Percentiles rank a stretch among this genome's conserved stretches.
Conservation (phyloP, 1,140 invertebrate species). For the Spodoptera litura region DNA sequence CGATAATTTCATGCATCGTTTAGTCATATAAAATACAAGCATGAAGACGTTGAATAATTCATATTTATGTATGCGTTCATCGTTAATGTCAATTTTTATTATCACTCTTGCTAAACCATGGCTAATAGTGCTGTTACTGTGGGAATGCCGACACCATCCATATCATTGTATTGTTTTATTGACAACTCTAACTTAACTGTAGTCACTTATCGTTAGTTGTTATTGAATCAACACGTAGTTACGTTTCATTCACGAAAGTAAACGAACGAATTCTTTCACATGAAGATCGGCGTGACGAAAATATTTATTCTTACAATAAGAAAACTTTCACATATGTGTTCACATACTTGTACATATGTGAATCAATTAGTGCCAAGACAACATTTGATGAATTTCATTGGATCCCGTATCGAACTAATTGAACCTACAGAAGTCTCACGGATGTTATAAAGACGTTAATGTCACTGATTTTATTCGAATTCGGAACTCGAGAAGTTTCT, state of each 20-base stretch:
- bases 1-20: conserved; percentile 57
- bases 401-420: conserved; percentile 36
- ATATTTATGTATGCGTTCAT: conserved; percentile 47
- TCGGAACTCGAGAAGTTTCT: background rate
- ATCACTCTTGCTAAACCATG: conserved; percentile 55
- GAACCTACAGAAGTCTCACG: conserved; percentile 35
- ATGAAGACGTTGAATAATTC: conserved; percentile 51
- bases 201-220: conserved; percentile 35
- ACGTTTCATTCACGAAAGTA: conserved; percentile 44
- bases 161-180: conserved; percentile 41
- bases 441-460: conserved; percentile 7
- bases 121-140: conserved; percentile 53
- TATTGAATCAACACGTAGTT: conserved; percentile 28
- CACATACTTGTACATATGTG: conserved; percentile 34
- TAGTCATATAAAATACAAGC: conserved; percentile 54
- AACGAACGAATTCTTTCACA: conserved; percentile 35
- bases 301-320: conserved; percentile 22
- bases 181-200: conserved; percentile 41
- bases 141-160: conserved; percentile 41
- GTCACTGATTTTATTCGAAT: conserved; percentile 16
- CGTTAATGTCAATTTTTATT: conserved; percentile 59
- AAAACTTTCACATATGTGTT: conserved; percentile 44
- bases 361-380: conserved; percentile 45
- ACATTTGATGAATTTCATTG: conserved; percentile 32
- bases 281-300: conserved; percentile 33